Percentiles rank a stretch among this genome's conserved stretches.
phyloP scores from a whole-genome alignment of 2,888 invertebrate species.

The Luperina nickerlii region DNA sequence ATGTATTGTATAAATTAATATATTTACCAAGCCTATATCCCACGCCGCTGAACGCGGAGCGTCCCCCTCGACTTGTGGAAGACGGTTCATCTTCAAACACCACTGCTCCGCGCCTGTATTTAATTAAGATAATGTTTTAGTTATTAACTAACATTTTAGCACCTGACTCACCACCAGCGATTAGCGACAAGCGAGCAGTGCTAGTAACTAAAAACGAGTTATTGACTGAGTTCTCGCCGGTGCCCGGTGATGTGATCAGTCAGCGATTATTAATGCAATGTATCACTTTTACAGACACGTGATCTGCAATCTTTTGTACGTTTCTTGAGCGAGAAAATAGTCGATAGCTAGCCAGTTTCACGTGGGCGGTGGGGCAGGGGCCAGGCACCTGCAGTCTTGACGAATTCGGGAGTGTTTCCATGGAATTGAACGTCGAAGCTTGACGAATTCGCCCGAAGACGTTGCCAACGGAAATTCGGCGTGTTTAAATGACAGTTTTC shows the following conservation, averaged over 20 bases:
- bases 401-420: too few species aligned
- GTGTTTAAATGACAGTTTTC: not conserved
- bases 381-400: not conserved
- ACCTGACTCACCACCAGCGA: too few species aligned
- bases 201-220: too few species aligned
- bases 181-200: too few species aligned
- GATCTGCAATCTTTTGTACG: too few species aligned
- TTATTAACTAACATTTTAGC: not conserved
- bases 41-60: conserved; percentile 84
- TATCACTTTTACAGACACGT: too few species aligned
- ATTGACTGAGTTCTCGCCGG: too few species aligned
- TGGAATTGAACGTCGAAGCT: not conserved
- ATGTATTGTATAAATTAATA: not conserved
- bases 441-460: not conserved
- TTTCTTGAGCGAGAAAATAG: too few species aligned
- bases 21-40: conserved; percentile 90
- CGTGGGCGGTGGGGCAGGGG: too few species aligned
- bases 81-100: conserved; percentile 85
- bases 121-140: not conserved
- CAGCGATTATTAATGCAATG: too few species aligned
- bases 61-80: conserved; percentile 78
- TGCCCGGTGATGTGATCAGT: too few species aligned
- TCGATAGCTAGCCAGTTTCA: too few species aligned
- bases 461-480: not conserved
- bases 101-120: conserved; percentile 83